A percentile compares a stretch with the other conserved stretches of the same genome.
phyloP scores from a whole-genome alignment of 2,888 invertebrate species.

The Poecilobothrus nobilitatus region DNA sequence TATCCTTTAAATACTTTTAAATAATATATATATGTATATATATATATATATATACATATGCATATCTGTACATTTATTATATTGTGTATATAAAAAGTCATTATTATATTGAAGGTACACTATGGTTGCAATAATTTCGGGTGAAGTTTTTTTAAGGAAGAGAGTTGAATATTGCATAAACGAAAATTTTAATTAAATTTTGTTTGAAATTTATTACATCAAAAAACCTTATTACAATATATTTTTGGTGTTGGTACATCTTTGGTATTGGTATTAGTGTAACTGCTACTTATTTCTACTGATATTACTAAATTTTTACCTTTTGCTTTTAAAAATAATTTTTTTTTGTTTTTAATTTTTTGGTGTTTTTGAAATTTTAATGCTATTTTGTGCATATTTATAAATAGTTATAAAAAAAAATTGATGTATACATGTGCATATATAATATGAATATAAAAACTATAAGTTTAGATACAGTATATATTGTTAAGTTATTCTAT shows the following conservation, averaged over 20 bases:
- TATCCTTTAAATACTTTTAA: background rate
- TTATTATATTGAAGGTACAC: background rate
- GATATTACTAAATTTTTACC: background rate
- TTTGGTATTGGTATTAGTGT: background rate
- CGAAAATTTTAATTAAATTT: conserved; percentile 12
- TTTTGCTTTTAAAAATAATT: too few relatives aligned
- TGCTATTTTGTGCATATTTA: too few relatives aligned
- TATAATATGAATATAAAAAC: too few relatives aligned
- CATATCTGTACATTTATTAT: too few relatives aligned
- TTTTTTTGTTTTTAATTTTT: too few relatives aligned
- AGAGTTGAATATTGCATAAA: conserved; percentile 9
- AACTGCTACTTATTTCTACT: background rate
- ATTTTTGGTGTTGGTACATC: background rate
- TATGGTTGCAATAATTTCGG: conserved; percentile 5
- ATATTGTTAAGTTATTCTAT: too few relatives aligned
- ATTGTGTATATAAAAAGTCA: background rate
- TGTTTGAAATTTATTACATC: conserved; percentile 13
- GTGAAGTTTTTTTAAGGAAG: background rate
- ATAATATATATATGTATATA: background rate
- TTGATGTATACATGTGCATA: too few relatives aligned
- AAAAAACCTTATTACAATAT: conserved; percentile 8
- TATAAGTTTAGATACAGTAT: too few relatives aligned
- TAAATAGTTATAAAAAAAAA: too few relatives aligned
- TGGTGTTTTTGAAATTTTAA: too few relatives aligned
- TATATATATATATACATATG: background rate